Evolutionary conservation across 2,797 vertebrate genomes (phyloP), one percentile per base, ranked within the genome.

Genomic region (Rallus crepitans): DNA sequence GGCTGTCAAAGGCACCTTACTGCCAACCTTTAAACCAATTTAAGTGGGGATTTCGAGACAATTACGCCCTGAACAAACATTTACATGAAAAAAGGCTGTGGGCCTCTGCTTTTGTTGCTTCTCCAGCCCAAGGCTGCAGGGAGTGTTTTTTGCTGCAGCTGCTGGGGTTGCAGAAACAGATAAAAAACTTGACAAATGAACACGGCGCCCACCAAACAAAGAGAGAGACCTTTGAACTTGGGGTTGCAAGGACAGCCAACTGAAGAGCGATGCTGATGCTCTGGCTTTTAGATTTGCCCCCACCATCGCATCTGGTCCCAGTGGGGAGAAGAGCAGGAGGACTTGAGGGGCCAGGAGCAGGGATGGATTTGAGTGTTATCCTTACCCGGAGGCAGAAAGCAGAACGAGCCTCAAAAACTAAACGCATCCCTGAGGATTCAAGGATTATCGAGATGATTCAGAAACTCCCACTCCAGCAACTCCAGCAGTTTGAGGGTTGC

Each of bases 151-250:
- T 75, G 65, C 69, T n/a, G 45, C 60, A 77, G 89, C 90, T 82
- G 81, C 86, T 55, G 52, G 60, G 82, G 56, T n/a, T 39, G 90
- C 78, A 92, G 89, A 85, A 85, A 72, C 4, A 42, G 91, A 66
- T 59, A 89, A 81, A 89, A 81, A 91, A 86, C 35, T 31, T 19
- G 82, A 93, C 87, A 69, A 96, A 96, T 95, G 75, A 93, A 71
- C 78, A 9, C 42, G 55, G 69, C 23, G 2, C 27, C 52, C 3
- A 4, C 47, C 77, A 31, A 82, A 71, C 20, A 39, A 80, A 94
- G 52, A 72, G 5, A 55, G 53, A 12, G 53, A 52, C 50, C 89
- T 86, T 59, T 35, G 64, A 82, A 82, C 77, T 77, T 4, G 11
- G 0, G 31, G 42, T 31, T 39, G 39, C 1, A 33, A 37, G 69